Conservation (phyloP, 2,113 vertebrate species). For the Eublepharis macularius region DNA sequence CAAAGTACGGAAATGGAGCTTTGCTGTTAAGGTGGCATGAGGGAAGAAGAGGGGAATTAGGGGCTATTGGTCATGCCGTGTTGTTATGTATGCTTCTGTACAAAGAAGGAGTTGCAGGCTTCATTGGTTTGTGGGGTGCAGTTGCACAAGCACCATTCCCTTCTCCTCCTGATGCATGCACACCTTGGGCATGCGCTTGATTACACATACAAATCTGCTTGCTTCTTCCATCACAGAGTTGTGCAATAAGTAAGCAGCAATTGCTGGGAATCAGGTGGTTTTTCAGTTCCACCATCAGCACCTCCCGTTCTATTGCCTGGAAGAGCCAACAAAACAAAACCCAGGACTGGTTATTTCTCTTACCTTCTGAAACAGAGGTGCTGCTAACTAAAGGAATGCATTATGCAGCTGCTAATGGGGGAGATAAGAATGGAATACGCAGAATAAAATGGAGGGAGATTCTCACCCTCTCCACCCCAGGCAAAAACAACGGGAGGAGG, state of each 20-base stretch:
- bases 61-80: background rate
- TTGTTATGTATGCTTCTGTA: background rate
- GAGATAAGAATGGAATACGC: too few relatives aligned
- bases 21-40: slow-evolving; percentile 34
- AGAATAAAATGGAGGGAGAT: background rate
- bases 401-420: background rate
- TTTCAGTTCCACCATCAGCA: background rate
- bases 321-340: background rate
- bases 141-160: background rate
- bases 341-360: background rate
- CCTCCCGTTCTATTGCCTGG: background rate
- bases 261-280: background rate
- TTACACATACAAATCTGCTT: background rate
- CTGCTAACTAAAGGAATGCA: background rate
- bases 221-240: background rate
- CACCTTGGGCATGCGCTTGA: background rate
- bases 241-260: background rate
- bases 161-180: background rate
- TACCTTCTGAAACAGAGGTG: background rate
- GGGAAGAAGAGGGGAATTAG: too few relatives aligned
- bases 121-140: background rate
- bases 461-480: background rate
- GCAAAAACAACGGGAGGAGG: background rate
- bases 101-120: background rate
- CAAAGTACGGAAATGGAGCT: slow-evolving; percentile 38